These are phyloP conservation scores for Otus sunia DNA, from an alignment of 2,113 vertebrate genomes.

Conservation along the genomic window DNA sequence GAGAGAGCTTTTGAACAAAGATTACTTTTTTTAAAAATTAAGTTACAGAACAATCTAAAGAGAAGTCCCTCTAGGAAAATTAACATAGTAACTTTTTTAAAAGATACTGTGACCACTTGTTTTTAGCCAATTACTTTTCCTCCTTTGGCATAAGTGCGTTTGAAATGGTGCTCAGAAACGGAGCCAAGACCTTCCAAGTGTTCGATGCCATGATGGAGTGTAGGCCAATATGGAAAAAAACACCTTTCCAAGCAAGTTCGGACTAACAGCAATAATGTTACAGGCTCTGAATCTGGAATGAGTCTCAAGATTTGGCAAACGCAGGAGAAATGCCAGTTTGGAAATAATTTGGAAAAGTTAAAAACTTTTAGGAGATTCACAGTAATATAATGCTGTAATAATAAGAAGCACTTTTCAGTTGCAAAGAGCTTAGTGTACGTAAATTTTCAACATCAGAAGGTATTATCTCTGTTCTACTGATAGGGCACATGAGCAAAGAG, in stretches of 20 bases:
- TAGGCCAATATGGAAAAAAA: not conserved
- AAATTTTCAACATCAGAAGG: not conserved
- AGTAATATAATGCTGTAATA: not conserved
- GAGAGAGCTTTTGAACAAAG: not conserved
- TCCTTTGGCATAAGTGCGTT: not conserved
- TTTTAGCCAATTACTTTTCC: constrained; percentile 18
- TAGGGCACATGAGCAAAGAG: not conserved
- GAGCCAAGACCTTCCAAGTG: constrained; percentile 9
- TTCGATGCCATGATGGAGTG: not conserved
- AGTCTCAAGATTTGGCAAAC: constrained; percentile 3
- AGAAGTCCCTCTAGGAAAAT: constrained; percentile 5
- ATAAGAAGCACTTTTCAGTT: not conserved
- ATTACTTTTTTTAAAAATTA: not conserved
- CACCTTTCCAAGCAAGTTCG: not conserved
- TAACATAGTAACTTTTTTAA: not conserved
- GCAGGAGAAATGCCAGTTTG: not conserved
- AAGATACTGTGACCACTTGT: not conserved
- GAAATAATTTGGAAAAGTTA: not conserved
- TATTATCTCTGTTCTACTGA: not conserved
- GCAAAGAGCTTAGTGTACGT: not conserved
- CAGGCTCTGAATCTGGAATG: not conserved
- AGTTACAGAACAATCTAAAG: not conserved
- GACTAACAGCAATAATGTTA: not conserved
- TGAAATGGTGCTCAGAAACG: not conserved
- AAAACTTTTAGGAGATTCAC: not conserved